These are phyloP conservation scores for Crossocerus cetratus DNA, from an alignment of 2,888 invertebrate species.

Conservation along the genomic window DNA sequence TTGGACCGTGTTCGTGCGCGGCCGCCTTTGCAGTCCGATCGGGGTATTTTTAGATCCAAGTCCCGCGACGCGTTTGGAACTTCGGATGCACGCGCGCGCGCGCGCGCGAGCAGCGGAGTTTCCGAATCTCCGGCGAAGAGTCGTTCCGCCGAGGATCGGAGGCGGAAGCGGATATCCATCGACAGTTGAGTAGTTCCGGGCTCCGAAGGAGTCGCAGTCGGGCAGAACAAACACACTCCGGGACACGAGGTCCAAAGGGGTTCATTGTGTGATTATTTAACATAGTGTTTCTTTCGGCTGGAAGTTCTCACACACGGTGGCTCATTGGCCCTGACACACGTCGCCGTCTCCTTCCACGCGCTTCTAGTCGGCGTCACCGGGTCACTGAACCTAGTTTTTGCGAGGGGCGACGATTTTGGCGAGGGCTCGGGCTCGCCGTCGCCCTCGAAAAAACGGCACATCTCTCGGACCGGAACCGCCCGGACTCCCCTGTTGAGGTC, in stretches of 20 bases:
- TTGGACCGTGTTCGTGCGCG: not conserved
- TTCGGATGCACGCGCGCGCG: no score
- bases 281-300: constrained; percentile 64
- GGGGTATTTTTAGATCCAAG: not conserved
- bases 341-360: constrained; percentile 48
- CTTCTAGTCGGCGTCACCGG: constrained; percentile 40
- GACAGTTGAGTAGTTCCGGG: no score
- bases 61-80: no score
- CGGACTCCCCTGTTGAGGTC: constrained; percentile 79
- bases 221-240: no score
- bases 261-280: constrained; percentile 45
- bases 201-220: no score
- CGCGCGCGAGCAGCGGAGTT: no score
- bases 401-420: constrained; percentile 19
- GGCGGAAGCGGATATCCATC: no score
- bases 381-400: constrained; percentile 56
- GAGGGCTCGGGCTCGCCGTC: constrained; percentile 64
- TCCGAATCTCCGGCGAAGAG: no score
- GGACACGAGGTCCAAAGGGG: no score
- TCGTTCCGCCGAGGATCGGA: no score
- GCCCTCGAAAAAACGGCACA: constrained; percentile 85
- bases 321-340: constrained; percentile 44
- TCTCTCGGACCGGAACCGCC: constrained; percentile 82
- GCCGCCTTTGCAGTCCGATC: not conserved
- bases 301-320: constrained; percentile 65